Conservation (phyloP, 2,888 invertebrate species). For the Brenthis ino region DNA sequence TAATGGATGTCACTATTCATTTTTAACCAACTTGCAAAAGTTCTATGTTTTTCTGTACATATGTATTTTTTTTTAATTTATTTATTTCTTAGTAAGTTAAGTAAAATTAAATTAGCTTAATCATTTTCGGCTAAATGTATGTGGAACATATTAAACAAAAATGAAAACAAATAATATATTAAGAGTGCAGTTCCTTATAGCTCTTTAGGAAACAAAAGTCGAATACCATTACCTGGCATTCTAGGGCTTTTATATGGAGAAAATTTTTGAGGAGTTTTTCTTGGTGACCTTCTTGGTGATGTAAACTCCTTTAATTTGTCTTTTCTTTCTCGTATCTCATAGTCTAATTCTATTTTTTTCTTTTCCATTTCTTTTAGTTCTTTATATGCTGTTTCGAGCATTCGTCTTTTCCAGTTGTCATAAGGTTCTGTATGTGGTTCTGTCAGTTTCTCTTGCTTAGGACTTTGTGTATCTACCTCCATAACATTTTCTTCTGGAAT, state of each 20-base stretch:
- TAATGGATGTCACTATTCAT: no score
- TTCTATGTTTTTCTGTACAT: no score
- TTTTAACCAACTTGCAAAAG: no score
- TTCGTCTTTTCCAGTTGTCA: slow-evolving; percentile 83
- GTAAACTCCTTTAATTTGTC: slow-evolving; percentile 27
- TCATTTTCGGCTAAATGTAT: not conserved
- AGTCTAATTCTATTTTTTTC: slow-evolving; percentile 34
- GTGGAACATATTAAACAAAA: not conserved
- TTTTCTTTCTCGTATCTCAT: slow-evolving; percentile 24
- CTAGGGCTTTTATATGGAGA: slow-evolving; percentile 63
- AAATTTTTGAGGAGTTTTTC: slow-evolving; percentile 59
- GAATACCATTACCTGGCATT: slow-evolving; percentile 50
- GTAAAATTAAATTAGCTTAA: no score
- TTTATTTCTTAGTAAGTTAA: no score
- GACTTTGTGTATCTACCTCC: slow-evolving; percentile 51
- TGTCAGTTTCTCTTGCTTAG: slow-evolving; percentile 45
- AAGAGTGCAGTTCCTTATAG: slow-evolving; percentile 38
- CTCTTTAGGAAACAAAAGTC: slow-evolving; percentile 61
- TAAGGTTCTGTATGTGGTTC: slow-evolving; percentile 79
- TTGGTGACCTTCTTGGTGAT: slow-evolving; percentile 39
- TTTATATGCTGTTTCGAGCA: slow-evolving; percentile 75
- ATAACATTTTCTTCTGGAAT: slow-evolving; percentile 55
- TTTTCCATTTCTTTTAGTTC: slow-evolving; percentile 55
- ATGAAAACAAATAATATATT: not conserved
- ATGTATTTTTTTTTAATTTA: no score